Evolutionary conservation across 53 echinoderm and acorn worm species (phyloP), one percentile per base, ranked within the genome.

Genomic region (Holothuria scabra): DNA sequence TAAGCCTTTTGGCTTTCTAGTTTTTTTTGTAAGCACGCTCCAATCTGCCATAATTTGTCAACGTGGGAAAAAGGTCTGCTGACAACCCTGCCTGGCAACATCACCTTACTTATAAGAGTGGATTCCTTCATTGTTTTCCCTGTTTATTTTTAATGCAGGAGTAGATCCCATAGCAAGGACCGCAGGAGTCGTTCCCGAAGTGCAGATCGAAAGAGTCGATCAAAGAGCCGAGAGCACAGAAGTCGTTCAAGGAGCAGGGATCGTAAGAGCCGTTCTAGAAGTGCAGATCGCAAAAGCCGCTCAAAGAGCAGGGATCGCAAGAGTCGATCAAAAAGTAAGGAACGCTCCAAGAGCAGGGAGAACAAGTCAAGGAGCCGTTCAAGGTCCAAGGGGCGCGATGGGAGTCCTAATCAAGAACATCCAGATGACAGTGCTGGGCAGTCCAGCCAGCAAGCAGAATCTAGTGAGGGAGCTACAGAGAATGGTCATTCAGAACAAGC

Each of bases 111-210:
- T 34, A 59, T 28, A 60, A 74, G 28, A 64, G 79, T 33, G 81
- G 83, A 8, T 41, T 74, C 8, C 87, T 84, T 34, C 65, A 79
- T 58, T 56, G 74, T 55, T 30, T 74, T 30, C 64, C 67, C 61
- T 82, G 41, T 65, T 67, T 84, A 79, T 65, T 75, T 84, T 49
- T 52, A 35, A 21, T 44, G 64, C 23, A 64, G 58, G 0, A 85
- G 88, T 57, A 49, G 33, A 44, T 61, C 29, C 74, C 71, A 59
- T 28, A 30, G 52, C 52, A 52, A 18, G 52, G 52, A 52, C 52
- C 14, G 52, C 14, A 52, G 71, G 25, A 85, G 85, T 38, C 72
- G 61, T 32, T 37, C 35, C 35, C n/a, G 71, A 70, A 70, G 71
- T 19, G 22, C 34, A 37, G 71, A 70, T 2, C 81, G 59, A 8